Conservation (phyloP, 2,113 vertebrate genomes). For the Ascaphus truei region DNA sequence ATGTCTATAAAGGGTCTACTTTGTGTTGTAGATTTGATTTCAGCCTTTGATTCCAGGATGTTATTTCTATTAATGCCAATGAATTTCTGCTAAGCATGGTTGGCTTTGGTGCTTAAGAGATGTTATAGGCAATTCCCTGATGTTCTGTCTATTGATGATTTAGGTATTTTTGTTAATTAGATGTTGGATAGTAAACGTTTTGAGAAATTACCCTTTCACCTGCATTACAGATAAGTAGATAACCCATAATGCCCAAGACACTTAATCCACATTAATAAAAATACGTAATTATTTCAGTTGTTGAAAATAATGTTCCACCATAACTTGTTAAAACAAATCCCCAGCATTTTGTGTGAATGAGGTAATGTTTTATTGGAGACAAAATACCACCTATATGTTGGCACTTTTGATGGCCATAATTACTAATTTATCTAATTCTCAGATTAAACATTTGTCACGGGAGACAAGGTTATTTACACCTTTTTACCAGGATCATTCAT, state of each 20-base stretch:
- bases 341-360: background rate
- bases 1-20: conserved; percentile 32
- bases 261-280: conserved; percentile 16
- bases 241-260: conserved; percentile 29
- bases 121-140: conserved; percentile 30
- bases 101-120: conserved; percentile 32
- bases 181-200: conserved; percentile 31
- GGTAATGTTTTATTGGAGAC: background rate
- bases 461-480: too few relatives aligned
- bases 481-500: too few relatives aligned
- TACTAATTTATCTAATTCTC: too few relatives aligned
- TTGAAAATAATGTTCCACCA: background rate
- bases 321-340: background rate
- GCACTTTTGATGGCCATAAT: too few relatives aligned
- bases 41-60: conserved; percentile 31
- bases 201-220: conserved; percentile 36
- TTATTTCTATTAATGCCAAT: conserved; percentile 37
- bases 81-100: conserved; percentile 32
- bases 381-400: too few relatives aligned
- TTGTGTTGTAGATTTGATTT: conserved; percentile 36
- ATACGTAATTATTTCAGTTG: conserved; percentile 14
- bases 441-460: too few relatives aligned
- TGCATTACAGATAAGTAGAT: conserved; percentile 29
- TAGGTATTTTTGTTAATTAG: conserved; percentile 36
- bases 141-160: conserved; percentile 32